phyloP scores from a whole-genome alignment of 1,140 invertebrate genomes.

The Drosophila rhopaloa region DNA sequence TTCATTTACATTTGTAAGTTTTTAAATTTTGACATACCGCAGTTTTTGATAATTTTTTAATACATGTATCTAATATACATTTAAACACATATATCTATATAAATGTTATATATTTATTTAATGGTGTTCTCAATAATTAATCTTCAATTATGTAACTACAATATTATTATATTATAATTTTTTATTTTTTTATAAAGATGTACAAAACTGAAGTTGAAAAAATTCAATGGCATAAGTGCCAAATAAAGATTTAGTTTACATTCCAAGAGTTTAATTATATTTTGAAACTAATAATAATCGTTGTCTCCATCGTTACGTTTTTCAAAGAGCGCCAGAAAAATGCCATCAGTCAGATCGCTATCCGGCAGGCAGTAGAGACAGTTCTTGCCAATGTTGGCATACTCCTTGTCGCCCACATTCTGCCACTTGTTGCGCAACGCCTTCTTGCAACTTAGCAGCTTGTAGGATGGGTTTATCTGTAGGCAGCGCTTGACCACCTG shows the following conservation, averaged over 20 bases:
- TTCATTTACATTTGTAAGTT: conserved; percentile 50
- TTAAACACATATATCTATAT: conserved; percentile 38
- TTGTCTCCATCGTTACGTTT: conserved; percentile 84
- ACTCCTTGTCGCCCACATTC: conserved; percentile 88
- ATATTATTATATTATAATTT: conserved; percentile 26
- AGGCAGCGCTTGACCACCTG: conserved; percentile 86
- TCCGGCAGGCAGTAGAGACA: conserved; percentile 92
- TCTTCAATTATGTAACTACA: neutral
- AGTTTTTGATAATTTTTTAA: conserved; percentile 56
- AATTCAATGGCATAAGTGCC: conserved; percentile 3
- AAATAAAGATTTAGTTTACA: conserved; percentile 54
- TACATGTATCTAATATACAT: conserved; percentile 52
- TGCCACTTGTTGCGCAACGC: conserved; percentile 88
- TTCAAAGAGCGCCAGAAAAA: conserved; percentile 96
- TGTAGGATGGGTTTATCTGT: conserved; percentile 87
- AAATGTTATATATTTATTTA: conserved; percentile 59
- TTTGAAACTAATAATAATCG: neutral
- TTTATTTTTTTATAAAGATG: conserved; percentile 38
- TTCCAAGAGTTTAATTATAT: neutral
- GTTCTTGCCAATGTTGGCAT: conserved; percentile 87
- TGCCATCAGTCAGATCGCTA: conserved; percentile 94
- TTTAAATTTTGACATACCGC: conserved; percentile 63
- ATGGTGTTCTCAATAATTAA: conserved; percentile 22
- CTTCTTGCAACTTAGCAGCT: conserved; percentile 87
- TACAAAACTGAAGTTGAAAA: conserved; percentile 37